Evolutionary conservation across 2,797 vertebrate genomes (phyloP).

Genomic region (Myotis planiceps): DNA sequence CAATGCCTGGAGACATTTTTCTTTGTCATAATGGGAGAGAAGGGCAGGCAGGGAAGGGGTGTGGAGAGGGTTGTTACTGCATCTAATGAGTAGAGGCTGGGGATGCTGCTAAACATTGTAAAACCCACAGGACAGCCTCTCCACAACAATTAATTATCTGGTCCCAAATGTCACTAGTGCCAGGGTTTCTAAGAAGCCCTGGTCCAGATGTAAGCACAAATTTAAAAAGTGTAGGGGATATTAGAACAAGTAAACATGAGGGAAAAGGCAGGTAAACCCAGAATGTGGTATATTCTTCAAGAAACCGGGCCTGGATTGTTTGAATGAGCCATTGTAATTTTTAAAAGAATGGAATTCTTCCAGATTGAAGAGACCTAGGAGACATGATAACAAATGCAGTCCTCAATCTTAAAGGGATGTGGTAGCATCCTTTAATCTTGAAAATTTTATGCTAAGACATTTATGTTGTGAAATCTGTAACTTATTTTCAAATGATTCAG

Average conservation of each 20-base stretch:
- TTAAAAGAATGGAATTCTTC: background rate
- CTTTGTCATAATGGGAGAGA: background rate
- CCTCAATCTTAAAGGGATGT: background rate
- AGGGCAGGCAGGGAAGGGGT: background rate
- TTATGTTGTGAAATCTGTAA: background rate
- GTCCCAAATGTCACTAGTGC: background rate
- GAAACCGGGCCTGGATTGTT: background rate
- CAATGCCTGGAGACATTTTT: background rate
- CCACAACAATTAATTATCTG: background rate
- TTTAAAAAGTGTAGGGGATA: background rate
- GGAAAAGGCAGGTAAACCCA: background rate
- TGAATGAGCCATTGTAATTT: background rate
- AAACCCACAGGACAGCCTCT: background rate
- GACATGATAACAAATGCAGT: slow-evolving; percentile 14
- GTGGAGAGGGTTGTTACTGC: background rate
- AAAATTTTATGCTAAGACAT: background rate
- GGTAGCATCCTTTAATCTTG: background rate
- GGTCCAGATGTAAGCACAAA: background rate
- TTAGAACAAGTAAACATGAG: background rate
- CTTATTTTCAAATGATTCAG: background rate
- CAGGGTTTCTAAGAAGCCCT: background rate
- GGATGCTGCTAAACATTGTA: background rate
- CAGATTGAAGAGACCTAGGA: background rate
- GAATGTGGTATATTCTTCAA: background rate
- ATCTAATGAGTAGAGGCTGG: background rate